These are phyloP conservation scores for Syritta pipiens DNA, from an alignment of 2,888 invertebrate genomes.

Conservation along the genomic window DNA sequence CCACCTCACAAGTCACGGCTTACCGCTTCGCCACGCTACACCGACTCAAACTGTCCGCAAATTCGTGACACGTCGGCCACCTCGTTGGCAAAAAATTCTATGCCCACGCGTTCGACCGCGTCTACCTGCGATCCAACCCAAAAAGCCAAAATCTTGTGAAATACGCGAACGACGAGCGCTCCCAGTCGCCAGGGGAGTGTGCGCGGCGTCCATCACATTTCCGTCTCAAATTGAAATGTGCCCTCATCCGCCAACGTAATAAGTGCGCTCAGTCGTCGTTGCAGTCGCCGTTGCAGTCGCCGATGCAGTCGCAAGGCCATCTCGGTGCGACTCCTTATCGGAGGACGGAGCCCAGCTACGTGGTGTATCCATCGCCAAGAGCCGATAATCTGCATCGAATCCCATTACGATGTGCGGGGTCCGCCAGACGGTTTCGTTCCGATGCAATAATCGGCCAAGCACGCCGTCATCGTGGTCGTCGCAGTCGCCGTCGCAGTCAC, in stretches of 20 bases:
- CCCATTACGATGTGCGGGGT: slow-evolving; percentile 25
- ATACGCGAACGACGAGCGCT: no score
- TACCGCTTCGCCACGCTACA: no score
- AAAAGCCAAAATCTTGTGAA: no score
- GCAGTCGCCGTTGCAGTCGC: no score
- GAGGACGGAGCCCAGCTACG: slow-evolving; percentile 14
- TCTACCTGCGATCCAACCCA: no score
- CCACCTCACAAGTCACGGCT: no score
- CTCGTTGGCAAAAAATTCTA: no score
- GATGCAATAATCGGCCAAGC: slow-evolving; percentile 10
- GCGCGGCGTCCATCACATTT: slow-evolving; percentile 35
- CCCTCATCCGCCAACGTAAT: slow-evolving; percentile 26
- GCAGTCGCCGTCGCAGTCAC: not conserved
- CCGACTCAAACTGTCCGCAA: no score
- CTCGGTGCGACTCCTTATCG: slow-evolving; percentile 27
- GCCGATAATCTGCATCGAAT: slow-evolving; percentile 58
- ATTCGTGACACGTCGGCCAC: no score
- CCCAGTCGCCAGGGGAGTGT: no score
- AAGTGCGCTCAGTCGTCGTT: slow-evolving; percentile 10
- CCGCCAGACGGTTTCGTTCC: slow-evolving; percentile 1
- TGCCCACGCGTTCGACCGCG: no score
- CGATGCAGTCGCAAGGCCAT: slow-evolving; percentile 47
- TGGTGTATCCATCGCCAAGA: slow-evolving; percentile 29
- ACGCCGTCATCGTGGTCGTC: not conserved
- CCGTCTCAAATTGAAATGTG: slow-evolving; percentile 40